Base-by-base conservation (phyloP, 2,888 invertebrate genomes). In the Amblyteles armatorius region DNA sequence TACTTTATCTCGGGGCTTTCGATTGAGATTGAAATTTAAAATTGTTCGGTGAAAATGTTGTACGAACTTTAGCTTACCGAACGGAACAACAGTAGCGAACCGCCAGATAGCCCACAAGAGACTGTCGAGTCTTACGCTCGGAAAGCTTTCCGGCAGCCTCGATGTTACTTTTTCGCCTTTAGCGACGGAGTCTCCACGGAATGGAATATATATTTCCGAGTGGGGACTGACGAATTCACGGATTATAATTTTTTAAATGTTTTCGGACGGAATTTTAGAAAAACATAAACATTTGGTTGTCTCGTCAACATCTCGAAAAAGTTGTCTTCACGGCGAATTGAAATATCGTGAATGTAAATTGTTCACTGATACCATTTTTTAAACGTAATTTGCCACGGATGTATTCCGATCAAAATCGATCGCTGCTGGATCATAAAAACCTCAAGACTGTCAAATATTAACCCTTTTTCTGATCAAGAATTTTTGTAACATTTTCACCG, bases 101-200 rank as follows among this genome's bases (percentile, higher is more conserved):
- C 76, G 77, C 80, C 29, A 22, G 72, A 79, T 63, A 74, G 88
- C 50, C 82, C 52, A 76, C 79, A 44, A 82, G 84, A 81, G 79
- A 88, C 88, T 88, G 87, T 85, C 69, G 52, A 73, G 81, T 85
- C 73, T 79, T 63, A 67, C 63, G 84, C 71, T 83, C 74, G 68
- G n/a, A 26, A 52, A 69, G 55, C 74, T 72, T 79, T 40, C 50
- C 9, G 71, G 68, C 52, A 77, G 73, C 55, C 80, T 76, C 79
- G 65, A 73, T 60, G 48, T 48, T 26, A 55, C 72, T 63, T 74
- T 65, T 69, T 36, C 73, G 65, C 63, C 60, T 78, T 60, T 26
- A 44, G 29, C 40, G 44, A 22, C 48, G 44, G 44, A 81, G 52
- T 22, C 63, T 63, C 52, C 40, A 55, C 52, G 69, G 44, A 69